A percentile compares a stretch with the other conserved stretches of the same genome.
Evolutionary conservation across 2,888 invertebrate genomes (phyloP).

Genomic region (Tanypteryx hageni): DNA sequence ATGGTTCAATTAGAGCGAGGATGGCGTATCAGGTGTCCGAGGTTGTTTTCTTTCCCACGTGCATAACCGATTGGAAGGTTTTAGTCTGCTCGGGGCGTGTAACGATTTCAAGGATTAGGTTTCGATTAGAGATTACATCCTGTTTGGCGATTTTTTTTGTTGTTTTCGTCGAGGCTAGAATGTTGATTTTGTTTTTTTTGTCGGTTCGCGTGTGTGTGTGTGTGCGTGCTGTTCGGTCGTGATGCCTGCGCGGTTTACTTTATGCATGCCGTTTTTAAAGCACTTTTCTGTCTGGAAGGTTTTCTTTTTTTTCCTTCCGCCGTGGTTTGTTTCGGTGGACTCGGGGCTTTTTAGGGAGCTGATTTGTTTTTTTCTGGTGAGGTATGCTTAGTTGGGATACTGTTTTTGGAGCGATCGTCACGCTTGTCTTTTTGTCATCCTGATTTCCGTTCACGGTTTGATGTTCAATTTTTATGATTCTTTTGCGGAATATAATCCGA

Average conservation of each 20-base stretch:
- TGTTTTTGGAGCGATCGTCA: no score
- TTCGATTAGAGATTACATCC: conserved; percentile 27
- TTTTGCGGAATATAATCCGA: no score
- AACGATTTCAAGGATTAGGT: conserved; percentile 34
- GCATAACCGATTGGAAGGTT: conserved; percentile 41
- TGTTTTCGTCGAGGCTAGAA: conserved; percentile 1
- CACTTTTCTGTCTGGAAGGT: not conserved
- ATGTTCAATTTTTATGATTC: no score
- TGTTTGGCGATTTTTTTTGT: not conserved
- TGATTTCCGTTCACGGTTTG: no score
- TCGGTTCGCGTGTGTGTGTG: not conserved
- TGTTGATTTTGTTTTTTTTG: not conserved
- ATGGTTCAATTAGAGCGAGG: conserved; percentile 1
- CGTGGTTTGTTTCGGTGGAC: no score
- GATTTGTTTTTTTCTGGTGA: no score
- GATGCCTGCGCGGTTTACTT: not conserved
- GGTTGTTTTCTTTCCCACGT: conserved; percentile 59
- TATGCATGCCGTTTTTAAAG: not conserved
- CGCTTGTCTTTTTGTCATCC: no score
- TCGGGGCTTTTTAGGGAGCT: no score
- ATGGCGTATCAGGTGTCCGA: not conserved
- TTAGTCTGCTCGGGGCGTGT: conserved; percentile 21
- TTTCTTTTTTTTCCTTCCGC: not conserved
- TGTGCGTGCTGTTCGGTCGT: not conserved
- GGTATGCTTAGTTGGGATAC: no score